Evolutionary conservation across 2,888 invertebrate genomes (phyloP), one percentile per base, ranked within the genome.

Genomic region (Drosophila birchii): DNA sequence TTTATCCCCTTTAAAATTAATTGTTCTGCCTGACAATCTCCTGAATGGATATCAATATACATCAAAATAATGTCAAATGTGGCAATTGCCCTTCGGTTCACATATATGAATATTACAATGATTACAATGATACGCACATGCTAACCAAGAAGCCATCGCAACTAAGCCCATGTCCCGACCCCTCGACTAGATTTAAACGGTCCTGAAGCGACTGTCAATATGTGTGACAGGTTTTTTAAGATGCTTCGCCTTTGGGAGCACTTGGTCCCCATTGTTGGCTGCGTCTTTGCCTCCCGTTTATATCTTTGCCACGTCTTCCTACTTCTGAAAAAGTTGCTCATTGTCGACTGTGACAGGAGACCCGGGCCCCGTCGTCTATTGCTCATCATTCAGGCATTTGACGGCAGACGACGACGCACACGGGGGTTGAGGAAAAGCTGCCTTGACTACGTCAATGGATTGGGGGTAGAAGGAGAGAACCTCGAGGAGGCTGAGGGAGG

Each of bases 371-470:
- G 76, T 84, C 88, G 76, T 84, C 88, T 88, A 84, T 86, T 76
- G 86, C 88, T 84, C 86, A 88, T 88, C 86, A 86, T 84, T 86
- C 80, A 86, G 84, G 76, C 79, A 83, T 86, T 88, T 80, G 76
- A 73, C 76, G 69, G 59, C 66, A 75, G 64, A 49, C 63, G 51
- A 51, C 23, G 49, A 53, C 14, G 47, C 53, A 71, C 57, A 67
- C 63, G 58, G 61, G 45, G 47, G 41, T 38, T 51, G 54, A 36
- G 53, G 53, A 68, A 62, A 56, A 39, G 47, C 54, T 32, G 55
- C 71, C 60, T 58, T 71, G 71, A 56, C 67, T 67, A 74, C 73
- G 74, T 73, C 74, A 74, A 74, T 73, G 74, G 67, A 64, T 64
- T 61, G 61, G 59, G 67, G 12, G 26, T 26, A 26, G 55, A 43